Evolutionary conservation across 2,888 invertebrate species (phyloP).

Genomic region (Microdon myrmicae): DNA sequence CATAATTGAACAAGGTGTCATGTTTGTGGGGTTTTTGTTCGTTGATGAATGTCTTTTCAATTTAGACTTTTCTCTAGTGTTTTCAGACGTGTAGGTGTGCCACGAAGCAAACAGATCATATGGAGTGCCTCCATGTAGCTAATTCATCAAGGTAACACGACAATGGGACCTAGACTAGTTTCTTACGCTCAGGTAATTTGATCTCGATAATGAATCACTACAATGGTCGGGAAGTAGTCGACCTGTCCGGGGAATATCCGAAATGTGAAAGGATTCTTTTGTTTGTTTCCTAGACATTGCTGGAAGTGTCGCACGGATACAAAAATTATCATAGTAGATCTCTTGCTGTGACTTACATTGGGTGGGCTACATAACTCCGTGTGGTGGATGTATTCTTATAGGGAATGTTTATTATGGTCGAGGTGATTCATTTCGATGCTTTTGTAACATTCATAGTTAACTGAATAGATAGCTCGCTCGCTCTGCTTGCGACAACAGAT

Average conservation of each 20-base stretch:
- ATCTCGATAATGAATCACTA: constrained; percentile 46
- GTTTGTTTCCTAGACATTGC: too few species aligned
- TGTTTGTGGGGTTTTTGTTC: constrained; percentile 9
- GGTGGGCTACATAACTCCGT: too few species aligned
- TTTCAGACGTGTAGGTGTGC: constrained; percentile 25
- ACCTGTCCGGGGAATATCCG: constrained; percentile 3
- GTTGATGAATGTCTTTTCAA: constrained; percentile 44
- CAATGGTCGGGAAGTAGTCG: constrained; percentile 45
- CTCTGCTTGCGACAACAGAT: too few species aligned
- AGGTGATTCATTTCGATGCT: too few species aligned
- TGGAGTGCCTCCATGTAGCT: constrained; percentile 21
- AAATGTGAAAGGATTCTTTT: constrained; percentile 27
- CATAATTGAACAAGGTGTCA: constrained; percentile 36
- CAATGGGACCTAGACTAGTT: too few species aligned
- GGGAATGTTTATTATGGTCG: too few species aligned
- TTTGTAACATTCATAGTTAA: too few species aligned
- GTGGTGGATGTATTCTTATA: too few species aligned
- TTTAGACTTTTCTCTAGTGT: constrained; percentile 14
- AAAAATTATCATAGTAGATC: too few species aligned
- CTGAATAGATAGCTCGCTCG: too few species aligned
- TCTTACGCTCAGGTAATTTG: constrained; percentile 36
- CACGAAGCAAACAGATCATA: constrained; percentile 8
- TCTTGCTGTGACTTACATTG: too few species aligned
- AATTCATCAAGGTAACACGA: constrained; percentile 38
- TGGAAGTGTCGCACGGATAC: too few species aligned